A percentile compares a stretch with the other conserved stretches of the same genome.
These are phyloP conservation scores for Dryocosmus kuriphilus DNA, from an alignment of 2,888 invertebrate species.

Conservation along the genomic window DNA sequence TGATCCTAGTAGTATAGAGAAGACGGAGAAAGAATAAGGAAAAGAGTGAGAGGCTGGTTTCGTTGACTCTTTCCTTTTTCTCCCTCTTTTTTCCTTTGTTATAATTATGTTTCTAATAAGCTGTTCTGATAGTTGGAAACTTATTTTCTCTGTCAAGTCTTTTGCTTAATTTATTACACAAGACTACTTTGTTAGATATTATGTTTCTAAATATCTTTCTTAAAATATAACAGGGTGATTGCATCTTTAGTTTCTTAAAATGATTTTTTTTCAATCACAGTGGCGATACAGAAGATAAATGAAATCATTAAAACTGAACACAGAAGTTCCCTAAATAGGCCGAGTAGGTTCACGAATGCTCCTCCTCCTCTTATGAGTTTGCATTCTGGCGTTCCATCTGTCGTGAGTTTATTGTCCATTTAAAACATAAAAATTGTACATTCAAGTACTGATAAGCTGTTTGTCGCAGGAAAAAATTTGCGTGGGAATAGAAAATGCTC, in stretches of 20 bases:
- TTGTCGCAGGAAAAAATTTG: slow-evolving; percentile 84
- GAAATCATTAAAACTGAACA: slow-evolving; percentile 79
- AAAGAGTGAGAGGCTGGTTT: too few species aligned
- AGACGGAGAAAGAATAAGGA: too few species aligned
- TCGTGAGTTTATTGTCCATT: slow-evolving; percentile 62
- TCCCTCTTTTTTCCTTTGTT: too few species aligned
- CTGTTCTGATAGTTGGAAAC: too few species aligned
- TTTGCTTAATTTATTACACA: too few species aligned
- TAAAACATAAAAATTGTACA: background rate
- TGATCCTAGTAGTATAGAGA: too few species aligned
- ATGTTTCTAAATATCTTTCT: too few species aligned
- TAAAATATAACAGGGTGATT: too few species aligned
- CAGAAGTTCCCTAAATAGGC: slow-evolving; percentile 74
- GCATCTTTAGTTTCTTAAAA: background rate
- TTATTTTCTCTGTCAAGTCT: too few species aligned
- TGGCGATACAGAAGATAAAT: slow-evolving; percentile 79
- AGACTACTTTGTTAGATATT: too few species aligned
- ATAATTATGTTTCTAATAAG: too few species aligned
- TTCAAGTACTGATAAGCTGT: background rate
- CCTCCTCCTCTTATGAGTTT: slow-evolving; percentile 78
- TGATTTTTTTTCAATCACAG: slow-evolving; percentile 66
- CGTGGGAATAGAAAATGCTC: slow-evolving; percentile 88
- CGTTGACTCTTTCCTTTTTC: too few species aligned
- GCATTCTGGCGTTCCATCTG: slow-evolving; percentile 73
- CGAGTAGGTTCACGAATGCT: slow-evolving; percentile 76